phyloP scores from a whole-genome alignment of 2,113 vertebrate genomes.

The Marmota flaviventris region DNA sequence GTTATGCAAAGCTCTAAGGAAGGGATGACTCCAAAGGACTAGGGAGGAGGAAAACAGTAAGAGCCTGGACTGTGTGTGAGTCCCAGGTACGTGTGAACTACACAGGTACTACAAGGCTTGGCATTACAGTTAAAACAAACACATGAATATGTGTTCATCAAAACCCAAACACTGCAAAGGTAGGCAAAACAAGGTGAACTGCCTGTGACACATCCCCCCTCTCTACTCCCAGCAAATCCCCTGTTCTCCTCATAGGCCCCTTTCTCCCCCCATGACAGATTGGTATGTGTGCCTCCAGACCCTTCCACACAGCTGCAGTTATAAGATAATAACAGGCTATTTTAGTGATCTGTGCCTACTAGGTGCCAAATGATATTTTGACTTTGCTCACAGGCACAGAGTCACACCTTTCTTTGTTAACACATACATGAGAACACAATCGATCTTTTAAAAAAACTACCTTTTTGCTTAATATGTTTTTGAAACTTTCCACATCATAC shows the following conservation, averaged over 20 bases:
- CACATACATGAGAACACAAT: neutral
- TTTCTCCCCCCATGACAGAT: neutral
- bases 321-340: neutral
- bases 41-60: neutral
- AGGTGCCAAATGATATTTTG: neutral
- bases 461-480: neutral
- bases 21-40: neutral
- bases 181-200: neutral
- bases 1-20: neutral
- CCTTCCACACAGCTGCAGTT: neutral
- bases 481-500: neutral
- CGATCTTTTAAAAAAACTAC: neutral
- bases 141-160: neutral
- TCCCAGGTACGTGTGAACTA: neutral
- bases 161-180: neutral
- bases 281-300: neutral
- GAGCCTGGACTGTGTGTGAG: too few relatives aligned
- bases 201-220: too few relatives aligned
- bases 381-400: neutral
- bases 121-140: neutral
- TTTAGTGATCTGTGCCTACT: accelerated
- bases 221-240: neutral
- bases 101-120: neutral
- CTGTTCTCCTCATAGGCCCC: neutral
- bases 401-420: neutral